These are phyloP conservation scores for Microcebus jonahi DNA, from an alignment of 2,113 vertebrate species.

Conservation along the genomic window DNA sequence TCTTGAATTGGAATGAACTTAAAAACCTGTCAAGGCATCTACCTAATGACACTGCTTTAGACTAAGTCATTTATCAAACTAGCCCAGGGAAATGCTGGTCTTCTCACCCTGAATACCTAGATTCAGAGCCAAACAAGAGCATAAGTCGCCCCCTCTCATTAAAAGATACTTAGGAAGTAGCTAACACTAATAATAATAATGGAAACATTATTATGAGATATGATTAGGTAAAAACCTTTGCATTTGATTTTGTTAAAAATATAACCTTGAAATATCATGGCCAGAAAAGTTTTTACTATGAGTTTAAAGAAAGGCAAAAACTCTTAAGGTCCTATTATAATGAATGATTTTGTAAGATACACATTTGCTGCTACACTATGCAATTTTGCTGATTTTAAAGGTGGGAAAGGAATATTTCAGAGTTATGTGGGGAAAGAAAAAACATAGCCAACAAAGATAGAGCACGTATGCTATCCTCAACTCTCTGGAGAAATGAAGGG, in stretches of 20 bases:
- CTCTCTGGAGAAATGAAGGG: neutral
- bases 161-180: neutral
- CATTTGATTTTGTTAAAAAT: constrained; percentile 13
- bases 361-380: neutral
- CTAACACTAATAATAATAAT: neutral
- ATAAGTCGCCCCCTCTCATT: neutral
- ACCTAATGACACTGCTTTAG: neutral
- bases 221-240: constrained; percentile 17
- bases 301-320: neutral
- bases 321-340: neutral
- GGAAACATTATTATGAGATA: neutral
- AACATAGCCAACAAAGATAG: neutral
- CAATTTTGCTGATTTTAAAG: neutral
- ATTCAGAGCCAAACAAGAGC: neutral
- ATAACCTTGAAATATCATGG: neutral
- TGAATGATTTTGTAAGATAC: neutral
- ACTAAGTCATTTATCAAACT: constrained; percentile 19
- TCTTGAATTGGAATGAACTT: constrained; percentile 14
- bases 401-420: neutral
- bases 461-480: neutral
- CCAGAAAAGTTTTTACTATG: neutral
- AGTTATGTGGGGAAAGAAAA: neutral
- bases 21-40: neutral
- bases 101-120: neutral
- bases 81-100: neutral